A percentile compares a stretch with the other conserved stretches of the same genome.
These are phyloP conservation scores for Agrochola lota DNA, from an alignment of 2,888 invertebrate genomes.

Conservation along the genomic window DNA sequence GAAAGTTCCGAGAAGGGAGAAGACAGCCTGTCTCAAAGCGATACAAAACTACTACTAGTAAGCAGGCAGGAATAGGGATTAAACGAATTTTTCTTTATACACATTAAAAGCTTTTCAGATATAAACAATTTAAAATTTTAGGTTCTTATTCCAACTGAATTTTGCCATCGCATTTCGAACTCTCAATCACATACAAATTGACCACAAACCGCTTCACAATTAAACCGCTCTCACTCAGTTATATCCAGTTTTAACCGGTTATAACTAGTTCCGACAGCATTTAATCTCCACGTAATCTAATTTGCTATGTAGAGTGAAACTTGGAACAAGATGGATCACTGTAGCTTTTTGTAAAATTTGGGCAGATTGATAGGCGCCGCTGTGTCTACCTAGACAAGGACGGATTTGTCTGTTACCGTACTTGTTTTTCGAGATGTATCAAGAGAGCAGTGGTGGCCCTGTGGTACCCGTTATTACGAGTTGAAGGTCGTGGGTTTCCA, in stretches of 20 bases:
- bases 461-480: too few relatives aligned
- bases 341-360: slow-evolving; percentile 31
- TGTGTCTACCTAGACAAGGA: slow-evolving; percentile 3
- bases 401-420: too few relatives aligned
- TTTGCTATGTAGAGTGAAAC: slow-evolving; percentile 45
- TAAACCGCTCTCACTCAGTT: slow-evolving; percentile 37
- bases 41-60: background rate
- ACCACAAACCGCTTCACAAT: slow-evolving; percentile 48
- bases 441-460: too few relatives aligned
- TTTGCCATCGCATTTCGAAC: slow-evolving; percentile 4
- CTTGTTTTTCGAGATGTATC: background rate
- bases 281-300: slow-evolving; percentile 47
- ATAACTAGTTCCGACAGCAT: slow-evolving; percentile 39
- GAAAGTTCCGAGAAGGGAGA: background rate
- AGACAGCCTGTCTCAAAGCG: background rate
- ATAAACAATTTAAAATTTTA: background rate
- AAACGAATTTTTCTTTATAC: background rate
- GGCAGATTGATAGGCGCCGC: slow-evolving; percentile 1
- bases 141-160: background rate
- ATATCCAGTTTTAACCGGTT: slow-evolving; percentile 34
- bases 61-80: background rate
- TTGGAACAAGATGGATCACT: slow-evolving; percentile 41
- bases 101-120: background rate
- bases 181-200: slow-evolving; percentile 47
- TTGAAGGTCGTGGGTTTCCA: too few relatives aligned